Conservation (phyloP, 2,113 vertebrate genomes). For the Muscicapa adusta region DNA sequence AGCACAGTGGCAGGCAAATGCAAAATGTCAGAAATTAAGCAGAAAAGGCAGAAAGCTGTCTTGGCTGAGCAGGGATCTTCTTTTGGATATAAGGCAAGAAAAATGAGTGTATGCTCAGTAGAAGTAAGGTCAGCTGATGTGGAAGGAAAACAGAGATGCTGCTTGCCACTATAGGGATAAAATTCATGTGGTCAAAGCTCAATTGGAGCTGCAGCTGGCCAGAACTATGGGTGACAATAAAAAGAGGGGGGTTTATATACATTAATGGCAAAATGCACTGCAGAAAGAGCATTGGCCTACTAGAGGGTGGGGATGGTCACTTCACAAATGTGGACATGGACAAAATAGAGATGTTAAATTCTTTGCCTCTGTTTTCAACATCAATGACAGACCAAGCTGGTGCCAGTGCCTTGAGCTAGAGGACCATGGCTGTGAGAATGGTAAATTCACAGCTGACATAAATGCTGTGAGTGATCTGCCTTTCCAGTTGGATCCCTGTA, state of each 20-base stretch:
- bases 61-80: neutral
- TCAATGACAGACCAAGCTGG: neutral
- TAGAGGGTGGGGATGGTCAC: neutral
- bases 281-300: neutral
- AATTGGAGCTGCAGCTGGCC: neutral
- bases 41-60: neutral
- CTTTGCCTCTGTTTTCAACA: neutral
- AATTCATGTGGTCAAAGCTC: neutral
- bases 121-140: neutral
- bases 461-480: neutral
- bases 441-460: rapidly evolving
- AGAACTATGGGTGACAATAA: neutral
- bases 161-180: neutral
- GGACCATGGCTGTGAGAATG: neutral
- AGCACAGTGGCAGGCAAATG: neutral
- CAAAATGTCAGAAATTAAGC: neutral
- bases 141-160: neutral
- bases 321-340: neutral
- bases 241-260: neutral
- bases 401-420: neutral
- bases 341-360: neutral
- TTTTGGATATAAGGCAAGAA: neutral
- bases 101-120: no score
- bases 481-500: neutral
- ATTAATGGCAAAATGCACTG: neutral